A percentile compares a stretch with the other conserved stretches of the same genome.
These are phyloP conservation scores for Leptosomus discolor DNA, from an alignment of 2,113 vertebrate species.

Conservation along the genomic window DNA sequence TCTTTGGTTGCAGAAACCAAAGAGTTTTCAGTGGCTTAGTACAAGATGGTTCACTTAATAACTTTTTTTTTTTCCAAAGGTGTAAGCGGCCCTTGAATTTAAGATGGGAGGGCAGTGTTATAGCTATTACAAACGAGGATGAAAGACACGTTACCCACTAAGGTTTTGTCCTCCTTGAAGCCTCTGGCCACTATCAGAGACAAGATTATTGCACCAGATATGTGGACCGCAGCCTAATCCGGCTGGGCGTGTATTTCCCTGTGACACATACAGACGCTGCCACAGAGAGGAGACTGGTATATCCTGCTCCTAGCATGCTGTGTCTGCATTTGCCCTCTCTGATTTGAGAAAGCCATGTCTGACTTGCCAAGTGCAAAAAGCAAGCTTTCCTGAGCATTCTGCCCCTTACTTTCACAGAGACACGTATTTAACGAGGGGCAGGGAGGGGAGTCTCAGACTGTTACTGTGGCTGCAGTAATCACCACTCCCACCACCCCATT, in stretches of 20 bases:
- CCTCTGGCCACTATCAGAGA: slow-evolving; percentile 17
- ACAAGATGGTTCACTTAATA: not conserved
- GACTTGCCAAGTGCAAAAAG: not conserved
- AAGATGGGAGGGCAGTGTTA: not conserved
- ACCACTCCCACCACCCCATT: not conserved
- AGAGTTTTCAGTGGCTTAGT: not conserved
- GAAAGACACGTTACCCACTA: not conserved
- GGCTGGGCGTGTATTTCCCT: not conserved
- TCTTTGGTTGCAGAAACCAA: not conserved
- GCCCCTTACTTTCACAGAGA: not conserved
- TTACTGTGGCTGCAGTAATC: not conserved
- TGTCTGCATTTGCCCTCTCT: not conserved
- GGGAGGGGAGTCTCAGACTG: not conserved
- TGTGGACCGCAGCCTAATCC: not conserved
- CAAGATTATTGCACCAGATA: not conserved
- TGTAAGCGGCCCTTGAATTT: not conserved
- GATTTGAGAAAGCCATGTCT: not conserved
- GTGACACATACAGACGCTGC: slow-evolving; percentile 30
- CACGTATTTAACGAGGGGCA: not conserved
- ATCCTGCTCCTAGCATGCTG: slow-evolving; percentile 3
- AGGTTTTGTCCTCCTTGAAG: not conserved
- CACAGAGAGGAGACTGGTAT: not conserved
- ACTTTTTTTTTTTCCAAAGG: not conserved
- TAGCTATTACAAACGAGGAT: not conserved
- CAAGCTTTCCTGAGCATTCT: not conserved